Evolutionary conservation across 2,888 invertebrate species (phyloP).

Genomic region (Thymelicus acteon): DNA sequence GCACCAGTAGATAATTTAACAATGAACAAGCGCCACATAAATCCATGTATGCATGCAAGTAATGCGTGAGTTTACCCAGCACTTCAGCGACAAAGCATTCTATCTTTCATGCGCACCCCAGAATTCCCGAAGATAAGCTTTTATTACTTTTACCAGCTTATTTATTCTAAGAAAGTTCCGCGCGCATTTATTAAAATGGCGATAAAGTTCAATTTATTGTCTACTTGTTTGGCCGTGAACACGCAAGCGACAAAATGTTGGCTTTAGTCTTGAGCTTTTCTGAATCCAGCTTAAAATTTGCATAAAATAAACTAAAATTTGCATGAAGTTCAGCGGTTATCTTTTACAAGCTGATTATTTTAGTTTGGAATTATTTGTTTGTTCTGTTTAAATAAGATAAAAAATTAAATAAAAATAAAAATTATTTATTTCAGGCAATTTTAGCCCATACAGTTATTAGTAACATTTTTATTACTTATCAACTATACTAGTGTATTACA

Average conservation of each 20-base stretch:
- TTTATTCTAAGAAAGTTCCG: constrained; percentile 70
- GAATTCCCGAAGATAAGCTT: constrained; percentile 51
- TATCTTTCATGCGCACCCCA: constrained; percentile 38
- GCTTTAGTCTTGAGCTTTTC: constrained; percentile 17
- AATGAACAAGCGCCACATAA: constrained; percentile 23
- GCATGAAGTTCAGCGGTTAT: constrained; percentile 8
- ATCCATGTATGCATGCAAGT: constrained; percentile 33
- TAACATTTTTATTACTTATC: too few species aligned
- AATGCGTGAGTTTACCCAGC: constrained; percentile 32
- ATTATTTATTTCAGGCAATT: too few species aligned
- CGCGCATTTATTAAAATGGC: constrained; percentile 80
- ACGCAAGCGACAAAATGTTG: constrained; percentile 60
- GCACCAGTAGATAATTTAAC: constrained; percentile 21
- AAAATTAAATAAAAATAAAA: too few species aligned
- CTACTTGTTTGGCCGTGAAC: constrained; percentile 63
- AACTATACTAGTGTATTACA: too few species aligned
- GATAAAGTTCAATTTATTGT: constrained; percentile 82
- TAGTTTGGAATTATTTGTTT: too few species aligned
- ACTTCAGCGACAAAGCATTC: constrained; percentile 30
- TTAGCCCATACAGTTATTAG: too few species aligned
- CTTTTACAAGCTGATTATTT: neutral
- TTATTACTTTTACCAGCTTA: constrained; percentile 67
- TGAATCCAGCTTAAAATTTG: constrained; percentile 25
- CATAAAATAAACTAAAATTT: constrained; percentile 23
- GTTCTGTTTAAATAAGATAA: too few species aligned